Evolutionary conservation across 2,113 vertebrate genomes (phyloP).

Genomic region (Alaudala cheleensis): DNA sequence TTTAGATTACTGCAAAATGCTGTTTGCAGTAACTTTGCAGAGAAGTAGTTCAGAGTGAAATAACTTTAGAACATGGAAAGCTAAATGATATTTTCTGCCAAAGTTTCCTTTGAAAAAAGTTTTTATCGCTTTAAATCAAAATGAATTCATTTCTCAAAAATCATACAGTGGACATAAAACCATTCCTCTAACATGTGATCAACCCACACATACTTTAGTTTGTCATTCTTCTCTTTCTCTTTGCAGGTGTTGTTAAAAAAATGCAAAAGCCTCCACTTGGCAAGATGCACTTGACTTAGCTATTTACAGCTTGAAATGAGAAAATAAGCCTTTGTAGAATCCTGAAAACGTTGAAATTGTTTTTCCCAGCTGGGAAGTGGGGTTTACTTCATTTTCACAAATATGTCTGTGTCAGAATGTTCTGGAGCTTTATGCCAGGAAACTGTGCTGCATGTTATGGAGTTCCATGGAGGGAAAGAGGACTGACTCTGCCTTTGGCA

Average conservation of each 20-base stretch:
- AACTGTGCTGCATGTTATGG: background rate
- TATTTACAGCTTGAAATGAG: slow-evolving; percentile 32
- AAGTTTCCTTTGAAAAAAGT: background rate
- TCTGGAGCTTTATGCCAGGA: background rate
- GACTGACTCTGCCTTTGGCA: background rate
- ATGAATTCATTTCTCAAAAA: slow-evolving; percentile 11
- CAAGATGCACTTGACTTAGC: background rate
- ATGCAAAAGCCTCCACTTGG: background rate
- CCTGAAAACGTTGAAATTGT: slow-evolving; percentile 20
- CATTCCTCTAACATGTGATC: slow-evolving; percentile 9
- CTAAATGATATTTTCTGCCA: background rate
- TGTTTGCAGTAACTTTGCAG: background rate
- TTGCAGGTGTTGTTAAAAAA: slow-evolving; percentile 53
- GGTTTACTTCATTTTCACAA: background rate
- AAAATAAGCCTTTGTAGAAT: slow-evolving; percentile 27
- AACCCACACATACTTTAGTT: slow-evolving; percentile 37
- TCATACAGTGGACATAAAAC: background rate
- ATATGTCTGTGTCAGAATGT: background rate
- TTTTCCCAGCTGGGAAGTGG: slow-evolving; percentile 34
- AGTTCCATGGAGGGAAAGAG: background rate
- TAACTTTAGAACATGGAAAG: background rate
- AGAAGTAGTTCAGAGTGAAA: background rate
- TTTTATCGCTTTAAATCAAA: slow-evolving; percentile 25
- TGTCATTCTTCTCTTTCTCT: slow-evolving; percentile 41
- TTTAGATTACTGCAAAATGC: background rate